phyloP scores from a whole-genome alignment of 2,113 vertebrate genomes.

The Paratilapia polleni region DNA sequence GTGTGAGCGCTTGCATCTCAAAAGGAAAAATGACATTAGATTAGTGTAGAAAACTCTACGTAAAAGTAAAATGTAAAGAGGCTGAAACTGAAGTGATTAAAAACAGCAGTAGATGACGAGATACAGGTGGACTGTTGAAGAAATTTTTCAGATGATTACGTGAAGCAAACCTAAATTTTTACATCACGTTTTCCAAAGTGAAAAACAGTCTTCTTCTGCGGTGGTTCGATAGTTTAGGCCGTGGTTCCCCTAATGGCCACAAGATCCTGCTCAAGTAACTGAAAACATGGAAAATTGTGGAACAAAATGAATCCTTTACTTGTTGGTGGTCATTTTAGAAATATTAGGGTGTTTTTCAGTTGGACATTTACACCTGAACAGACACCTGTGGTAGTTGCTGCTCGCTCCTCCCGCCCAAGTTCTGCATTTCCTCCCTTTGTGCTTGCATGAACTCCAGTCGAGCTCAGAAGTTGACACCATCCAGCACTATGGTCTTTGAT shows the following conservation, averaged over 20 bases:
- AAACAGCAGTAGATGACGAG: too few relatives aligned
- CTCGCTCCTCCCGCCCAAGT: neutral
- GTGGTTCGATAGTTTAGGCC: neutral
- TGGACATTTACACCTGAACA: neutral
- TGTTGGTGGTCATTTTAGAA: neutral
- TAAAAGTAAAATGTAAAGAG: too few relatives aligned
- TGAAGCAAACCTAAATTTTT: neutral
- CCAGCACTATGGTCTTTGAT: neutral
- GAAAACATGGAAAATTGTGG: neutral
- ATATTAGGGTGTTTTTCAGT: slow-evolving; percentile 1
- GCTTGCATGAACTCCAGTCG: slow-evolving; percentile 17
- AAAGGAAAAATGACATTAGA: neutral
- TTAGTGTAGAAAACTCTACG: neutral
- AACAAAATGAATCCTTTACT: neutral
- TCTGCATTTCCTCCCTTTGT: neutral
- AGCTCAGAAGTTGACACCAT: slow-evolving; percentile 1
- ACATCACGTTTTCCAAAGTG: neutral
- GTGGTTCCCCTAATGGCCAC: neutral
- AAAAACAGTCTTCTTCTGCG: neutral
- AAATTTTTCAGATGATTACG: neutral
- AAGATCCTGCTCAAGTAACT: neutral
- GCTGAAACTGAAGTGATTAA: too few relatives aligned
- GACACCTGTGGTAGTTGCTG: neutral
- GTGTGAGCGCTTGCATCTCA: neutral
- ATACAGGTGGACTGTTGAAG: too few relatives aligned